phyloP scores from a whole-genome alignment of 2,113 vertebrate genomes.

The Pedetes capensis region DNA sequence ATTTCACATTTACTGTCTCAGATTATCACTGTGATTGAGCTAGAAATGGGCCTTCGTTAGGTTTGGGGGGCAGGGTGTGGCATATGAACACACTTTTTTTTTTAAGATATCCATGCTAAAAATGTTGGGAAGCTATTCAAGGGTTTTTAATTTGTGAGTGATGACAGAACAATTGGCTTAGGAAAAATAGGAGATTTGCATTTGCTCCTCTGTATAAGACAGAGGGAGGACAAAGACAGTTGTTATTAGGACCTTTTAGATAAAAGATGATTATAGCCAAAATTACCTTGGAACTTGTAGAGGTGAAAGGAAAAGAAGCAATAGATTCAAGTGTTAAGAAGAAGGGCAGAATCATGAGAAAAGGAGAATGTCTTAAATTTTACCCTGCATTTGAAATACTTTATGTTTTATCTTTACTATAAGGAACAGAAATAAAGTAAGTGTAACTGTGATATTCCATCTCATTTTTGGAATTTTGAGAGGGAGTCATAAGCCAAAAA shows the following conservation, averaged over 20 bases:
- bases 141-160: background rate
- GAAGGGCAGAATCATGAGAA: background rate
- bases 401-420: constrained; percentile 8
- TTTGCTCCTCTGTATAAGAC: background rate
- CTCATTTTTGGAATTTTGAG: background rate
- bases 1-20: background rate
- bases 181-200: background rate
- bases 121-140: background rate
- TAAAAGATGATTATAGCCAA: background rate
- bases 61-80: background rate
- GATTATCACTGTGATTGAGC: background rate
- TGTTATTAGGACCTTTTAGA: background rate
- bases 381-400: background rate
- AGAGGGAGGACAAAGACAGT: background rate
- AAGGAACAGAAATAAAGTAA: constrained; percentile 17
- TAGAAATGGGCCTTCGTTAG: background rate
- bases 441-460: background rate
- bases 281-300: background rate
- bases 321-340: background rate
- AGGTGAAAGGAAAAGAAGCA: background rate
- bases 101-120: background rate
- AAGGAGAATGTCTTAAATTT: background rate
- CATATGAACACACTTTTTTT: background rate
- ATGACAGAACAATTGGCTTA: background rate
- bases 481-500: background rate